Evolutionary conservation across 2,888 invertebrate species (phyloP), one percentile per base, ranked within the genome.

Genomic region (Drosophila koepferae): DNA sequence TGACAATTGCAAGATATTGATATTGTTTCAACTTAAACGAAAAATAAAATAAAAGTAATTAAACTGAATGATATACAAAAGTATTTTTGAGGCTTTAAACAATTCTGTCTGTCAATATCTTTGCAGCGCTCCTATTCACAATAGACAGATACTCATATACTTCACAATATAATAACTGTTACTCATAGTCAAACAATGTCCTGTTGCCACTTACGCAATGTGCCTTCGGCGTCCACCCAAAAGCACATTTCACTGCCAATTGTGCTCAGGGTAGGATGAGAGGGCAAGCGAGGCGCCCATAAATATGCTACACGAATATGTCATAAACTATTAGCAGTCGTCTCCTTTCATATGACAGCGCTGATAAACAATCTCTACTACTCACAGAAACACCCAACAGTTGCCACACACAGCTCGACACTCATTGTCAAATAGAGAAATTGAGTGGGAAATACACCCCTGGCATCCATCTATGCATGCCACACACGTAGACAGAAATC

Each of bases 301-400:
- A 81, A 80, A 79, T 82, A 75, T 81, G 79, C 65, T 63, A 59
- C 65, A 75, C 73, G 62, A 81, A 80, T 49, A 61, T 74, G 83
- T 83, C 82, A 77, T 83, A 83, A 83, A 83, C 81, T 81, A 83
- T 83, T 82, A 80, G 80, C 76, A 82, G 74, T 51, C 58, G 56
- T 63, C 80, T 53, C 65, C 80, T 55, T 49, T 72, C 66, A 49
- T 49, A 43, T 61, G 75, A 38, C 75, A 62, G 34, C 36, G 4
- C 41, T 58, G 72, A 48, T 66, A 65, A 71, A 69, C 43, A 66
- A 54, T 61, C 63, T 58, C 46, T 48, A 51, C 36, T 23, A 34
- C 59, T 51, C 68, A 78, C 63, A 68, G 59, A 51, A 40, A 60
- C 41, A 63, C 55, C 51, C 44, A 38, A 28, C 55, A 7, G 40